Conservation (phyloP, 53 echinoderm and acorn worm genomes). For the Holothuria leucospilota region DNA sequence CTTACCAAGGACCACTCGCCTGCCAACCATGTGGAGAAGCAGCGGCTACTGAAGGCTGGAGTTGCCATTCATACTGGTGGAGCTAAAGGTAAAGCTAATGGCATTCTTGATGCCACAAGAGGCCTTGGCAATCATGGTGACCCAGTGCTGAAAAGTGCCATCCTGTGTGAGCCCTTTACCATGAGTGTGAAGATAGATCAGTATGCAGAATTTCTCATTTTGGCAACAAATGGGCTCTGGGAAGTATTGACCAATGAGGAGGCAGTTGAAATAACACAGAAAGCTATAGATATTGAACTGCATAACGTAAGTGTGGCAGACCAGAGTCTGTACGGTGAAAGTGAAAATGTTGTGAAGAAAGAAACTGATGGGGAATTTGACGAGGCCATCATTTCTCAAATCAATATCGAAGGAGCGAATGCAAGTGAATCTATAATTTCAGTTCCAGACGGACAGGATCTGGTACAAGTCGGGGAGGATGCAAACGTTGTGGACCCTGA, state of each 20-base stretch:
- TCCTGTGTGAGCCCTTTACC: conserved; percentile 89
- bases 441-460: background rate
- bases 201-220: conserved; percentile 88
- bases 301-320: background rate
- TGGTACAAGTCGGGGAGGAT: background rate
- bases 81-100: conserved; percentile 80
- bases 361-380: conserved; percentile 40
- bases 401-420: conserved; percentile 56
- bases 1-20: conserved; percentile 82
- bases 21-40: conserved; percentile 65
- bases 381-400: conserved; percentile 38
- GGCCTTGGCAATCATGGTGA: conserved; percentile 98
- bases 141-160: conserved; percentile 85
- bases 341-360: too few relatives aligned
- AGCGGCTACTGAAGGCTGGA: conserved; percentile 75
- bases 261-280: conserved; percentile 72
- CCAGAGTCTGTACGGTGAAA: background rate
- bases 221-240: conserved; percentile 92
- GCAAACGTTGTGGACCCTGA: conserved; percentile 6
- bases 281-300: background rate
- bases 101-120: conserved; percentile 92
- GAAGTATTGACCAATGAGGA: conserved; percentile 91
- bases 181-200: conserved; percentile 82
- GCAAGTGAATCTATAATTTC: conserved; percentile 28
- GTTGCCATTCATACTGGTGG: conserved; percentile 75